phyloP scores from a whole-genome alignment of 2,888 invertebrate species.

The Galeruca laticollis region DNA sequence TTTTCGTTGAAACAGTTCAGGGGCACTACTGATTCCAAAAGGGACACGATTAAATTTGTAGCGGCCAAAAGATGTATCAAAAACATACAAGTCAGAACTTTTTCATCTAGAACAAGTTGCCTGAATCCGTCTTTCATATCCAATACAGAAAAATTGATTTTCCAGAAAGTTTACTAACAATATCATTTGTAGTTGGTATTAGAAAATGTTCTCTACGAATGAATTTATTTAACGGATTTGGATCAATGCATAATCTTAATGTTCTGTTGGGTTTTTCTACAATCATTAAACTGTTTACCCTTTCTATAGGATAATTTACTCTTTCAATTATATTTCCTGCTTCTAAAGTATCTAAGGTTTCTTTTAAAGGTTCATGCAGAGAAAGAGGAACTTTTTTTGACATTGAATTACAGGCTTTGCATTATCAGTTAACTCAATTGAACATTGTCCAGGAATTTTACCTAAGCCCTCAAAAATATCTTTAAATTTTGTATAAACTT shows the following conservation, averaged over 20 bases:
- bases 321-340: not conserved
- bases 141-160: not conserved
- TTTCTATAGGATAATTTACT: constrained; percentile 9
- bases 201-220: constrained; percentile 17
- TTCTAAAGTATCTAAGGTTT: not conserved
- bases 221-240: constrained; percentile 23
- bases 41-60: constrained; percentile 30
- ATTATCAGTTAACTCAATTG: no score
- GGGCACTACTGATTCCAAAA: not conserved
- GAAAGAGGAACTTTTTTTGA: not conserved
- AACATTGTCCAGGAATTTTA: no score
- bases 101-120: not conserved
- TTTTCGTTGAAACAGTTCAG: constrained; percentile 45
- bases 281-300: constrained; percentile 23
- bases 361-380: not conserved
- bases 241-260: constrained; percentile 25
- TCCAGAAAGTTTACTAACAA: not conserved
- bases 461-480: no score
- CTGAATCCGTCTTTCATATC: not conserved
- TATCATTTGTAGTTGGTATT: not conserved
- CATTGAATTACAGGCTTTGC: no score
- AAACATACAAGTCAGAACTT: constrained; percentile 9
- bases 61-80: constrained; percentile 41
- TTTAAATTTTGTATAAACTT: no score
- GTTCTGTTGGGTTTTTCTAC: constrained; percentile 20